Base-by-base conservation (phyloP, 2,113 vertebrate genomes). In the Aptenodytes forsteri region DNA sequence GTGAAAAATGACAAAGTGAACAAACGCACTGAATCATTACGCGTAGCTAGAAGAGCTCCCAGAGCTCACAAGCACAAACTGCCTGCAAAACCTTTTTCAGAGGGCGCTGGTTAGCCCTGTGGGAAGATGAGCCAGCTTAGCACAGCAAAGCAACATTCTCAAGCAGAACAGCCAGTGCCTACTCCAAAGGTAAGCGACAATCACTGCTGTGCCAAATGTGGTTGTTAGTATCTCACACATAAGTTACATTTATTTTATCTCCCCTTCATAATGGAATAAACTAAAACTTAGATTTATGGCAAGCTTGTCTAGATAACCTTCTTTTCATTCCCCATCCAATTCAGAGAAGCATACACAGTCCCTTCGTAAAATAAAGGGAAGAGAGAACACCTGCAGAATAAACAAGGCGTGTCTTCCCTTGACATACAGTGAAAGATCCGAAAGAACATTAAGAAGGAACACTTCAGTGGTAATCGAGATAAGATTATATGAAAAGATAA, bases 21-120 rank as follows among this genome's bases (percentile, higher is more conserved):
- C 11, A 72, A 38, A 14, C 0, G 2, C 5, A 27, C 16, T 1
- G 20, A 32, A 3, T 34, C 23, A 6, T 42, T 3, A 12, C 7
- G 16, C 56, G 36, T 42, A 89, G 65, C 44, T 10, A 16, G 21
- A 38, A 36, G 36, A n/a, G 77, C 7, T 89, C 47, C 77, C 69
- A 32, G 42, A 55, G 6, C 47, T 87, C 38, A 7, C 11, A 4
- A 15, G 44, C 2, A 46, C 42, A 15, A 62, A 4, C 1, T 32
- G 21, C 83, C 92, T 54, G 67, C 13, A 40, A 1, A 3, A 27
- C 10, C 25, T 26, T 36, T n/a, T 77, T n/a, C 65, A 42, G 19
- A 6, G 71, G 50, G 21, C 19, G 10, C 19, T 9, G 17, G 38
- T 4, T 13, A 47, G 18, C 26, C 73, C 78, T 25, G 44, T 0